Conservation (phyloP, 2,797 vertebrate species). For the Carduelis carduelis region DNA sequence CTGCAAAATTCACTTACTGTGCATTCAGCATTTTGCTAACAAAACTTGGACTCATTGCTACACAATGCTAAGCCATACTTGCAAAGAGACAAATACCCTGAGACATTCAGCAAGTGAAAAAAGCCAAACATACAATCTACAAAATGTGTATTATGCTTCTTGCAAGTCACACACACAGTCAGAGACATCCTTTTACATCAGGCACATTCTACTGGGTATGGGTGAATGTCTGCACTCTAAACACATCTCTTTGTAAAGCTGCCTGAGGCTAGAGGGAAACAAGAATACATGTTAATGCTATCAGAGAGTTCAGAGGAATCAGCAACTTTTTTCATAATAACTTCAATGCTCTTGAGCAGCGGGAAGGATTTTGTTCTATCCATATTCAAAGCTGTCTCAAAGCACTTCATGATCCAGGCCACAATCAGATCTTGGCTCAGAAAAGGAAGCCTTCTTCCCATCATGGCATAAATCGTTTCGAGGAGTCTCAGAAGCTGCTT, state of each 20-base stretch:
- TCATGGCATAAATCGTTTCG: not conserved
- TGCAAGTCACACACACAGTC: not conserved
- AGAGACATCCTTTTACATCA: slow-evolving; percentile 14
- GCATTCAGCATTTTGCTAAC: slow-evolving; percentile 31
- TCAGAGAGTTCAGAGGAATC: slow-evolving; percentile 39
- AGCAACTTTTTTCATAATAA: slow-evolving; percentile 42
- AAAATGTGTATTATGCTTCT: slow-evolving; percentile 4
- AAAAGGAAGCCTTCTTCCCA: not conserved
- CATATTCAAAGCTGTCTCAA: slow-evolving; percentile 35
- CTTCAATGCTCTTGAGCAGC: not conserved
- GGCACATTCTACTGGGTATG: not conserved
- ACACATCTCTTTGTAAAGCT: slow-evolving; percentile 4
- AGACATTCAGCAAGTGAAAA: slow-evolving; percentile 10
- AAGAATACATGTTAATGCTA: slow-evolving; percentile 38
- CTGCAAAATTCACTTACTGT: not conserved
- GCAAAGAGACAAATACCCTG: slow-evolving; percentile 2
- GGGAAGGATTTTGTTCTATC: not conserved
- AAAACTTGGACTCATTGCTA: not conserved
- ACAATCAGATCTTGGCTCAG: not conserved
- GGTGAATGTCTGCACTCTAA: slow-evolving; percentile 6
- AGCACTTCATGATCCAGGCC: not conserved
- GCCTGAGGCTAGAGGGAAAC: slow-evolving; percentile 40
- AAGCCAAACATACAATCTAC: not conserved
- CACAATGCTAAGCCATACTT: not conserved
- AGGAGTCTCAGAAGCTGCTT: not conserved